Percentiles rank a stretch among this genome's conserved stretches.
Evolutionary conservation across 2,113 vertebrate genomes (phyloP).

Genomic region (Protomyctophum bolini): DNA sequence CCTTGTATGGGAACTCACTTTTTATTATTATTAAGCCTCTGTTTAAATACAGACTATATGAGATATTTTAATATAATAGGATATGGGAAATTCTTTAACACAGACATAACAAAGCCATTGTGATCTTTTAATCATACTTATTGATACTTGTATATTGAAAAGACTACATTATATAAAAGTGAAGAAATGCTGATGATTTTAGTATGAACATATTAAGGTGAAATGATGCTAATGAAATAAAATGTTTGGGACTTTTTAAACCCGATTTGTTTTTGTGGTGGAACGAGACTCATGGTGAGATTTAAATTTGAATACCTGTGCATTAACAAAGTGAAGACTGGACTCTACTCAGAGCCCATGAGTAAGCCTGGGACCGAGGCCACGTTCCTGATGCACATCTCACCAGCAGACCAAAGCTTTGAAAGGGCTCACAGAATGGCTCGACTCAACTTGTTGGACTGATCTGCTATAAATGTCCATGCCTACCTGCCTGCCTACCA

Average conservation of each 20-base stretch:
- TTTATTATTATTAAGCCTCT: slow-evolving; percentile 74
- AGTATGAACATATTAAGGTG: slow-evolving; percentile 66
- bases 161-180: slow-evolving; percentile 71
- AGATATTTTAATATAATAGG: slow-evolving; percentile 83
- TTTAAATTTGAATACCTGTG: background rate
- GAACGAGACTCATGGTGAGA: background rate
- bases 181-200: slow-evolving; percentile 75
- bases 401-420: too few relatives aligned
- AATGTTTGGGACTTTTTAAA: slow-evolving; percentile 75
- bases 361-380: too few relatives aligned
- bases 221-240: slow-evolving; percentile 73
- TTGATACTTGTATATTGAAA: slow-evolving; percentile 80
- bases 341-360: too few relatives aligned
- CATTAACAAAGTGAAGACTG: background rate
- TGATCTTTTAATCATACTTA: slow-evolving; percentile 79
- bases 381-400: too few relatives aligned
- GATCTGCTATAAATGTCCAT: too few relatives aligned
- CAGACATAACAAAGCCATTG: slow-evolving; percentile 77
- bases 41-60: slow-evolving; percentile 74
- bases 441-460: too few relatives aligned
- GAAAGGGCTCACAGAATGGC: too few relatives aligned
- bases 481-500: too few relatives aligned
- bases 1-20: slow-evolving; percentile 78
- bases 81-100: slow-evolving; percentile 79
- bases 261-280: slow-evolving; percentile 56